Evolutionary conservation across 2,888 invertebrate species (phyloP).

Genomic region (Lacanobia oleracea): DNA sequence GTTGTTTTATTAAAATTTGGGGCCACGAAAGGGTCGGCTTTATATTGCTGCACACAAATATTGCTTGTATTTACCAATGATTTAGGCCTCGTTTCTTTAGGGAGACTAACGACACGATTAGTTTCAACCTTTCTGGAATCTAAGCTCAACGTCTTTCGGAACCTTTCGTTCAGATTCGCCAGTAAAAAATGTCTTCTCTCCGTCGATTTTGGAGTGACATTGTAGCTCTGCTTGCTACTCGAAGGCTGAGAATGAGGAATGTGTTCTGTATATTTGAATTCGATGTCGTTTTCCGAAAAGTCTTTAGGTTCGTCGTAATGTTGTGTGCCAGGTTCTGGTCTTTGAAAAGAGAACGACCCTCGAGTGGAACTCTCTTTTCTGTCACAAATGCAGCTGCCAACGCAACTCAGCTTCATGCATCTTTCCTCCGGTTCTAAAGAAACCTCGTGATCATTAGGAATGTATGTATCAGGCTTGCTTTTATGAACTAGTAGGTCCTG

Average conservation of each 20-base stretch:
- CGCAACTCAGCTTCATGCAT: conserved; percentile 84
- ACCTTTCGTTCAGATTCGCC: conserved; percentile 87
- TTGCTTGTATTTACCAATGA: conserved; percentile 86
- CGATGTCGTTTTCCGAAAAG: conserved; percentile 86
- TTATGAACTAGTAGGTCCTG: conserved; percentile 86
- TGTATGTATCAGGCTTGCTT: conserved; percentile 84
- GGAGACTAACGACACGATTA: conserved; percentile 80
- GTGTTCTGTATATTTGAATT: conserved; percentile 88
- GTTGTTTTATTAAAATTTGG: conserved; percentile 83
- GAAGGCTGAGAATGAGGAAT: conserved; percentile 85
- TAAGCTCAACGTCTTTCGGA: conserved; percentile 88
- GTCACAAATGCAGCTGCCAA: conserved; percentile 85
- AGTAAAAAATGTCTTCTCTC: conserved; percentile 85
- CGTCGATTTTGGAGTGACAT: conserved; percentile 86
- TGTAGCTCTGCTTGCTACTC: conserved; percentile 86
- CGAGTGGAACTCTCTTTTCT: conserved; percentile 82
- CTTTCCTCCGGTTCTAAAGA: conserved; percentile 81
- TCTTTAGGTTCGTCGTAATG: conserved; percentile 81
- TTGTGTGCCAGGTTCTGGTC: conserved; percentile 81
- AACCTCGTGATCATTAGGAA: conserved; percentile 83
- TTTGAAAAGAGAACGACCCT: conserved; percentile 87
- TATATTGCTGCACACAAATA: conserved; percentile 83
- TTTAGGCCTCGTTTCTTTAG: conserved; percentile 85
- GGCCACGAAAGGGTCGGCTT: conserved; percentile 78
- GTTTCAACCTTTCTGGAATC: conserved; percentile 87